These are phyloP conservation scores for Channallabes apus DNA, from an alignment of 2,797 vertebrate species.

Conservation along the genomic window DNA sequence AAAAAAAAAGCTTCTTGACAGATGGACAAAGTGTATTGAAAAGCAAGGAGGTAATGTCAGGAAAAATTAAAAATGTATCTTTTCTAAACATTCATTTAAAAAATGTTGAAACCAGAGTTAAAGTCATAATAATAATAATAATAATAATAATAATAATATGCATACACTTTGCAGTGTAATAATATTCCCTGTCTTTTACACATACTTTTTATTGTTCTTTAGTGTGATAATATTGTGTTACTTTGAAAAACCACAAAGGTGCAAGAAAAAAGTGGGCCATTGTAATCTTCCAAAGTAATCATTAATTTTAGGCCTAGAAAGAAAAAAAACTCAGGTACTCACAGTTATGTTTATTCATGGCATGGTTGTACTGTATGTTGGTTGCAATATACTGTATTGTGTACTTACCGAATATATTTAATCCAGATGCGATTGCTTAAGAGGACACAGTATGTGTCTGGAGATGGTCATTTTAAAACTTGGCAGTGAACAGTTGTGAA, in stretches of 20 bases:
- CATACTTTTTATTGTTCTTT: too few species aligned
- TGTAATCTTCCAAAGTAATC: not conserved
- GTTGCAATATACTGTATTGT: not conserved
- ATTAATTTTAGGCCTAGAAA: not conserved
- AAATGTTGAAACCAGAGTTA: too few species aligned
- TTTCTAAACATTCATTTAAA: too few species aligned
- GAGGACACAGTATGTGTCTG: not conserved
- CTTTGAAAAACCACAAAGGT: not conserved
- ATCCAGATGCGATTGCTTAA: not conserved
- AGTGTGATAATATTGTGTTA: not conserved
- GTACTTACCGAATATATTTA: not conserved
- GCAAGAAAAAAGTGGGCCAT: not conserved
- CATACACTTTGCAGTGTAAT: too few species aligned
- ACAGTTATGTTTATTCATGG: not conserved
- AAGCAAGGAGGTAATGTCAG: too few species aligned
- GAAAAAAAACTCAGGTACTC: not conserved
- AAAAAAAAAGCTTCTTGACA: too few species aligned
- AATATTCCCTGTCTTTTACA: too few species aligned
- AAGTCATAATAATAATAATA: too few species aligned
- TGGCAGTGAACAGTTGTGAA: not conserved
- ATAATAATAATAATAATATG: too few species aligned
- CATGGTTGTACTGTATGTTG: not conserved
- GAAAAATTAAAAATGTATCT: too few species aligned
- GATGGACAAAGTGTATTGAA: too few species aligned
- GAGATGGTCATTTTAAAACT: not conserved